Evolutionary conservation across 1,140 invertebrate genomes (phyloP).

Genomic region (Pogonus chalceus): DNA sequence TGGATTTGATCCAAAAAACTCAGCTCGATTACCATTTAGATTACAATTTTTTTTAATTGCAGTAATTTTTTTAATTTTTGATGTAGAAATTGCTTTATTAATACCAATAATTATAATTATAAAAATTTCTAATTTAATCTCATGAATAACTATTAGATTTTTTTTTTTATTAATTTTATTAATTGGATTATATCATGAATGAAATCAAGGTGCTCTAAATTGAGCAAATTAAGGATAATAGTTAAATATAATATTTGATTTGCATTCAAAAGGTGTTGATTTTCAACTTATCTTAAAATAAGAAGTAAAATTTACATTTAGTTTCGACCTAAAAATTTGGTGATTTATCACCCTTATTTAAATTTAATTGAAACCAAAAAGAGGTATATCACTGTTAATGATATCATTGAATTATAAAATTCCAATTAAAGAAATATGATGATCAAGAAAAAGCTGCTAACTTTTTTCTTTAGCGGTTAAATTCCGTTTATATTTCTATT

Average conservation of each 20-base stretch:
- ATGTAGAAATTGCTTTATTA: slow-evolving; percentile 49
- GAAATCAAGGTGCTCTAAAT: slow-evolving; percentile 48
- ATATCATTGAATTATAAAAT: not conserved
- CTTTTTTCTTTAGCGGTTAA: slow-evolving; percentile 29
- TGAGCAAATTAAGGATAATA: slow-evolving; percentile 46
- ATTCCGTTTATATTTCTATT: slow-evolving; percentile 30
- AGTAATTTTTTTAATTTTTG: slow-evolving; percentile 56
- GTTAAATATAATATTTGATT: slow-evolving; percentile 53
- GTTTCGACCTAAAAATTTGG: slow-evolving; percentile 47
- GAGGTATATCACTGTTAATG: slow-evolving; percentile 40
- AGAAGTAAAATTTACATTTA: slow-evolving; percentile 45
- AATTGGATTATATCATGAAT: slow-evolving; percentile 47
- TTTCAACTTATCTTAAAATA: slow-evolving; percentile 42
- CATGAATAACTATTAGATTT: slow-evolving; percentile 33
- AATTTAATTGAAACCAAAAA: slow-evolving; percentile 46
- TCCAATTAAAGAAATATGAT: slow-evolving; percentile 13
- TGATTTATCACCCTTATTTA: too few species aligned
- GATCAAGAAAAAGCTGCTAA: slow-evolving; percentile 24
- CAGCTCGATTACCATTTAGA: slow-evolving; percentile 43
- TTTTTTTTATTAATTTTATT: slow-evolving; percentile 46
- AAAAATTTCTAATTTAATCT: slow-evolving; percentile 32
- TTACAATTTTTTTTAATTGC: slow-evolving; percentile 51
- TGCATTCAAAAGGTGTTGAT: slow-evolving; percentile 49
- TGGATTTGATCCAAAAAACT: slow-evolving; percentile 48
- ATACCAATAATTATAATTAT: slow-evolving; percentile 39